phyloP scores from a whole-genome alignment of 1,140 invertebrate species.

The Drosophila watanabei region DNA sequence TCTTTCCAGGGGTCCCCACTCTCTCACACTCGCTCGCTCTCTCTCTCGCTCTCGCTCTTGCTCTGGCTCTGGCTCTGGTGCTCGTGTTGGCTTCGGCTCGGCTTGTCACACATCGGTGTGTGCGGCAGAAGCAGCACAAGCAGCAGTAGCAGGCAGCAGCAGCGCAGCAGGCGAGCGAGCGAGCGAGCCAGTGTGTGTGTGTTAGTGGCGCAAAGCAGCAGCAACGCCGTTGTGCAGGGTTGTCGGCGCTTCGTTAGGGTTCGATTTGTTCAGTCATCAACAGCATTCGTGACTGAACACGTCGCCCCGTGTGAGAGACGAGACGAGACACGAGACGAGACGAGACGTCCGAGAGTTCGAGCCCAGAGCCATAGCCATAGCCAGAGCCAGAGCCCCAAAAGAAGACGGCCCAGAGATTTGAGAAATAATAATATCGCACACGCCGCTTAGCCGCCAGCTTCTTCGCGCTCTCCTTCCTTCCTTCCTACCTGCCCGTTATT shows the following conservation, averaged over 20 bases:
- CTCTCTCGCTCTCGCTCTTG: slow-evolving; percentile 16
- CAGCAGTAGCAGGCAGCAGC: slow-evolving; percentile 16
- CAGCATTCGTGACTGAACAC: slow-evolving; percentile 85
- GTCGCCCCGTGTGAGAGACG: slow-evolving; percentile 68
- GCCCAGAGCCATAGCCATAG: slow-evolving; percentile 3
- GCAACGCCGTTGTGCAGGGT: slow-evolving; percentile 55
- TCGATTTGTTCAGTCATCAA: slow-evolving; percentile 84
- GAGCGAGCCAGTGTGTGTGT: not conserved
- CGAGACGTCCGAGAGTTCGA: slow-evolving; percentile 45
- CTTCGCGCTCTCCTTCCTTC: slow-evolving; percentile 10
- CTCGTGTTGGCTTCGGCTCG: slow-evolving; percentile 10
- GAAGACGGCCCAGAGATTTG: slow-evolving; percentile 13
- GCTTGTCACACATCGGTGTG: slow-evolving; percentile 1
- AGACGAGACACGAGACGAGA: slow-evolving; percentile 48
- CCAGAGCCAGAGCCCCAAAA: not conserved
- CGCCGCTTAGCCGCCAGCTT: slow-evolving; percentile 11
- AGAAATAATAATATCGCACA: slow-evolving; percentile 12
- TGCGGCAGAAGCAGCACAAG: not conserved
- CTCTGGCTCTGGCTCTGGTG: slow-evolving; percentile 3
- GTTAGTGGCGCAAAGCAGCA: slow-evolving; percentile 1
- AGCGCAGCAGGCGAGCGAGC: slow-evolving; percentile 5
- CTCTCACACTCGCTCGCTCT: not conserved
- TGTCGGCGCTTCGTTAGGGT: slow-evolving; percentile 77
- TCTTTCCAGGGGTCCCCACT: slow-evolving; percentile 4
- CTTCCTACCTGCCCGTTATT: not conserved